A percentile compares a stretch with the other conserved stretches of the same genome.
Conservation (phyloP, 2,888 invertebrate species). For the Phanerotoma sp. region DNA sequence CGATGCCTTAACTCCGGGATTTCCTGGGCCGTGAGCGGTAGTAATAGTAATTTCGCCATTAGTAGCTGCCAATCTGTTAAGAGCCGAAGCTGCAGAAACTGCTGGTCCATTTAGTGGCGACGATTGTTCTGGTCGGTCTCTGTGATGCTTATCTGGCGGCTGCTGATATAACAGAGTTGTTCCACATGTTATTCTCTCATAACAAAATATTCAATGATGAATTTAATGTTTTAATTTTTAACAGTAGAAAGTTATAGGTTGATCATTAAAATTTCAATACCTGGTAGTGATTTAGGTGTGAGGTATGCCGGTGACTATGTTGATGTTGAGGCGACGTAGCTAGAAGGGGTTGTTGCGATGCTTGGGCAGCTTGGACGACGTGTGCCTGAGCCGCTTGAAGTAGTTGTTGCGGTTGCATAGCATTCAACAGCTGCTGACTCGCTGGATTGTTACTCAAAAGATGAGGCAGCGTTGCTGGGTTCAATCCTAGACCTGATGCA, state of each 20-base stretch:
- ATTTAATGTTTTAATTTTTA: background rate
- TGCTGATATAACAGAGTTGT: slow-evolving; percentile 31
- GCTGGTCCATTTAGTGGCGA: slow-evolving; percentile 57
- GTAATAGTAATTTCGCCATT: slow-evolving; percentile 84
- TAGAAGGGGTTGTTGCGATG: slow-evolving; percentile 50
- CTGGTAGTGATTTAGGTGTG: slow-evolving; percentile 54
- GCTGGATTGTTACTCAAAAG: slow-evolving; percentile 70
- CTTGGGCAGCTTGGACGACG: slow-evolving; percentile 46
- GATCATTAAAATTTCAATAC: slow-evolving; percentile 34
- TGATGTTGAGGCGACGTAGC: slow-evolving; percentile 54
- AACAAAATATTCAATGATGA: background rate
- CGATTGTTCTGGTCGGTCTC: slow-evolving; percentile 59
- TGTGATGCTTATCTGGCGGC: slow-evolving; percentile 56
- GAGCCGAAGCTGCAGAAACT: slow-evolving; percentile 62
- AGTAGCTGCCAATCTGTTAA: slow-evolving; percentile 72
- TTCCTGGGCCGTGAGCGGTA: slow-evolving; percentile 68
- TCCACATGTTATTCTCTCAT: slow-evolving; percentile 31
- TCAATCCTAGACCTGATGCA: slow-evolving; percentile 68
- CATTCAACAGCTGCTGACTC: slow-evolving; percentile 74
- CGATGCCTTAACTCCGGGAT: slow-evolving; percentile 50
- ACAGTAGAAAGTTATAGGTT: background rate
- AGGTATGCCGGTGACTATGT: slow-evolving; percentile 52
- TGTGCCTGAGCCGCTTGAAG: slow-evolving; percentile 53
- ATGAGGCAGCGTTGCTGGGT: slow-evolving; percentile 69
- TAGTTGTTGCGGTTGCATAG: slow-evolving; percentile 70